Evolutionary conservation across 1,140 invertebrate genomes (phyloP).

Genomic region (Drosophila parabipectinata): DNA sequence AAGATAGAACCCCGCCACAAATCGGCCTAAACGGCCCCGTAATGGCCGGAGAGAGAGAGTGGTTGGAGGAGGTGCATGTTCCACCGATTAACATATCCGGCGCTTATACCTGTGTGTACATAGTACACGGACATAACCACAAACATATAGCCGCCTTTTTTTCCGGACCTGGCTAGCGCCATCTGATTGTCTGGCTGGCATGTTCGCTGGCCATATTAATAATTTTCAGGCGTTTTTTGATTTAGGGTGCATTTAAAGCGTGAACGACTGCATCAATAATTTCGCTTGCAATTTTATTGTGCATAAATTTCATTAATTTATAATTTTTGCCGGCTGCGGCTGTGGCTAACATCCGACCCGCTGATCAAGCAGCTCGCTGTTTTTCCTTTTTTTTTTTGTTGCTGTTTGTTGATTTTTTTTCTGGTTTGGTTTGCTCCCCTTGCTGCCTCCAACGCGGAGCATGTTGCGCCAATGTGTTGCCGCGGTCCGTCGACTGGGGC

Average conservation of each 20-base stretch:
- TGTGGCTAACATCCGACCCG: conserved; percentile 47
- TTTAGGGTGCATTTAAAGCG: conserved; percentile 84
- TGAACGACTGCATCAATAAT: conserved; percentile 84
- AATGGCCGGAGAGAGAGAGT: not conserved
- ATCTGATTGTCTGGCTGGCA: conserved; percentile 66
- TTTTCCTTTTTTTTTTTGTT: not conserved
- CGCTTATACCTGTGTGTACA: conserved; percentile 52
- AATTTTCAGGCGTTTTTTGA: conserved; percentile 75
- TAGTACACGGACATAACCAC: conserved; percentile 24
- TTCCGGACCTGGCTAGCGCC: conserved; percentile 34
- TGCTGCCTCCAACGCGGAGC: conserved; percentile 45
- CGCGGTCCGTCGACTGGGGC: conserved; percentile 70
- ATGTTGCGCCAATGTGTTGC: conserved; percentile 80
- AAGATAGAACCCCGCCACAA: conserved; percentile 34
- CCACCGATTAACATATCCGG: conserved; percentile 73
- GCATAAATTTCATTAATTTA: conserved; percentile 84
- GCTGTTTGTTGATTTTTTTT: not conserved
- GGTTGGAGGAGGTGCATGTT: conserved; percentile 58
- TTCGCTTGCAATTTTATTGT: conserved; percentile 84
- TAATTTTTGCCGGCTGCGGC: conserved; percentile 75
- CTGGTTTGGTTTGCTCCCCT: conserved; percentile 4
- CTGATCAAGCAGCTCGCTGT: conserved; percentile 35
- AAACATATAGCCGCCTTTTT: conserved; percentile 27
- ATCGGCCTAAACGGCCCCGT: conserved; percentile 23
- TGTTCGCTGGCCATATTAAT: conserved; percentile 75